Conservation (phyloP, 37 sponge, comb jelly and placozoan species). For the Agelas oroides region DNA sequence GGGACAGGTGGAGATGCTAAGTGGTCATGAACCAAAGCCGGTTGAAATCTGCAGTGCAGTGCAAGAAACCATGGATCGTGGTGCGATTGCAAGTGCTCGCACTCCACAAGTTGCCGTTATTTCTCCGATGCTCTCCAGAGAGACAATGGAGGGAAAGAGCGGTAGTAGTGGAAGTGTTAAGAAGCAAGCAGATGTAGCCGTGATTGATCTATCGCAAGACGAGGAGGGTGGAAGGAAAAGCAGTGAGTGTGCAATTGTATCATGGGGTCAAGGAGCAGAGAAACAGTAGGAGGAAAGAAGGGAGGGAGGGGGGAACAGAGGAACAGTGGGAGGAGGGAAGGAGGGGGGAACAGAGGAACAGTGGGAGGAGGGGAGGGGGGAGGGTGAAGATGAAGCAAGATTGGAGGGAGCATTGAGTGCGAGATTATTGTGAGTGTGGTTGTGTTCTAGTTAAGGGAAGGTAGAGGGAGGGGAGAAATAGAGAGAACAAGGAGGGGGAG, state of each 20-base stretch:
- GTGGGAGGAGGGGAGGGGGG: too few relatives aligned
- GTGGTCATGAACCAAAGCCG: background rate
- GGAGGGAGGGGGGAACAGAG: background rate
- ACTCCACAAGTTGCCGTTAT: constrained; percentile 39
- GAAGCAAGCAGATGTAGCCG: too few relatives aligned
- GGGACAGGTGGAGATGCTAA: constrained; percentile 10
- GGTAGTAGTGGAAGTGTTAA: background rate
- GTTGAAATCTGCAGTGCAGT: too few relatives aligned
- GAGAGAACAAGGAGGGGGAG: too few relatives aligned
- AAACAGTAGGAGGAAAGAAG: background rate
- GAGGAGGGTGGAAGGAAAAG: background rate
- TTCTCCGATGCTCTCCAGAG: background rate
- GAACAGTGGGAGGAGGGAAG: too few relatives aligned
- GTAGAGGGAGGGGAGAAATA: too few relatives aligned
- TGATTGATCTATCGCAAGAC: background rate
- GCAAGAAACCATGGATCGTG: background rate
- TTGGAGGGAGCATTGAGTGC: too few relatives aligned
- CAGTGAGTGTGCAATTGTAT: background rate
- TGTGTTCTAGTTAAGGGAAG: too few relatives aligned
- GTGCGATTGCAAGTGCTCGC: background rate
- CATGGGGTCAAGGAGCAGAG: too few relatives aligned
- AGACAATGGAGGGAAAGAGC: background rate
- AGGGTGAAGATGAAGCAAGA: too few relatives aligned
- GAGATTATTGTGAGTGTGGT: too few relatives aligned
- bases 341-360: too few relatives aligned